phyloP scores from a whole-genome alignment of 2,888 invertebrate genomes.

The Zele albiditarsus region DNA sequence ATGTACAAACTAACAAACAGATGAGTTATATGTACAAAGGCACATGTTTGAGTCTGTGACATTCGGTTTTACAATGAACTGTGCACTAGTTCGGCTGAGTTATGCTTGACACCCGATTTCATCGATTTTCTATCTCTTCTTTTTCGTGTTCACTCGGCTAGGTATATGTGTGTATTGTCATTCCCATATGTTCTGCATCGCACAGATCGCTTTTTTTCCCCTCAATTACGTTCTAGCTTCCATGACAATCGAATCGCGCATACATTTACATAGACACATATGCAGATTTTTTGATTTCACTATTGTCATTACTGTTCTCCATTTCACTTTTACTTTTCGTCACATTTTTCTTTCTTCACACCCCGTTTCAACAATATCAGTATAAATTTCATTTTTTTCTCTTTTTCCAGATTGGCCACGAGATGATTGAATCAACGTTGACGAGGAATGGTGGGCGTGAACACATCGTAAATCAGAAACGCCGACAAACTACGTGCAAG shows the following conservation, averaged over 20 bases:
- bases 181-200: conserved; percentile 6
- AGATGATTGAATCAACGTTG: conserved; percentile 20
- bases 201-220: neutral
- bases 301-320: neutral
- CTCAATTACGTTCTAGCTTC: conserved; percentile 6
- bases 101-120: conserved; percentile 30
- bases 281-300: conserved; percentile 7
- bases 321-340: neutral
- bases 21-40: conserved; percentile 14
- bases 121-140: neutral
- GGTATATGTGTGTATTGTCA: neutral
- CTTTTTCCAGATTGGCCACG: conserved; percentile 20
- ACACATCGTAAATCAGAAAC: neutral
- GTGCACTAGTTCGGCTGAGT: conserved; percentile 16
- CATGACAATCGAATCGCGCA: conserved; percentile 6
- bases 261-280: neutral
- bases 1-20: too few relatives aligned
- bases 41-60: neutral
- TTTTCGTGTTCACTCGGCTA: neutral
- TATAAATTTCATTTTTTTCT: too few relatives aligned
- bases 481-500: neutral
- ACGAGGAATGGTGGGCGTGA: conserved; percentile 3
- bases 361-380: too few relatives aligned
- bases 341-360: neutral
- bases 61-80: conserved; percentile 22